Evolutionary conservation across 2,888 invertebrate genomes (phyloP).

Genomic region (Malacosoma neustria): DNA sequence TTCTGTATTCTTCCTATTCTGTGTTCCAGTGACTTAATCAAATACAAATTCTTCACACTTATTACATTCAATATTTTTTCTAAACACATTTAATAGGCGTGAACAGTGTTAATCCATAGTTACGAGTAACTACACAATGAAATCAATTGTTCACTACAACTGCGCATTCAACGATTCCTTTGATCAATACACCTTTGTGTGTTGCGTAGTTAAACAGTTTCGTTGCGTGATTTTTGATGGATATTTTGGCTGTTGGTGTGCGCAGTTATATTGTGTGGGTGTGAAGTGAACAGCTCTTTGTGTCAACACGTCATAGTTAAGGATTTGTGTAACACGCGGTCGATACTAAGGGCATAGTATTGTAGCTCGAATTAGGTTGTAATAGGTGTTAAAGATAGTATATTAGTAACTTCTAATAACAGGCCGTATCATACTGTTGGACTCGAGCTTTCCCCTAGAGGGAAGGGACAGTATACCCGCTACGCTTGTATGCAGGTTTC

Average conservation of each 20-base stretch:
- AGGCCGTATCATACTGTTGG: too few relatives aligned
- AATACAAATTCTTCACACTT: neutral
- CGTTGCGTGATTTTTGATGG: neutral
- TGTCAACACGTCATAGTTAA: slow-evolving; percentile 32
- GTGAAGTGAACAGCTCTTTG: slow-evolving; percentile 24
- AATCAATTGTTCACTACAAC: slow-evolving; percentile 12
- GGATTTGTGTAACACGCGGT: neutral
- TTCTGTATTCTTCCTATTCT: too few relatives aligned
- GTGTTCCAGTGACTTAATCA: neutral
- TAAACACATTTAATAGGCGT: neutral
- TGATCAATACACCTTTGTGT: neutral
- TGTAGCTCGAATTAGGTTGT: too few relatives aligned
- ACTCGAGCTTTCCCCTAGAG: too few relatives aligned
- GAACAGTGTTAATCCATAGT: slow-evolving; percentile 52
- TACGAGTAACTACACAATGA: slow-evolving; percentile 41
- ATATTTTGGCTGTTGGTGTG: neutral
- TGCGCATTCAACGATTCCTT: neutral
- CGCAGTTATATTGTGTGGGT: slow-evolving; percentile 12
- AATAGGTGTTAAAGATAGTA: too few relatives aligned
- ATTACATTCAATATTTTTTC: neutral
- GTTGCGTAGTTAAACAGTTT: neutral
- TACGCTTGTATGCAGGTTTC: too few relatives aligned
- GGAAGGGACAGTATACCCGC: too few relatives aligned
- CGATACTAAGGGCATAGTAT: neutral
- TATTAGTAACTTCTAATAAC: too few relatives aligned